These are phyloP conservation scores for Perca flavescens DNA, from an alignment of 2,113 vertebrate genomes.

Conservation along the genomic window DNA sequence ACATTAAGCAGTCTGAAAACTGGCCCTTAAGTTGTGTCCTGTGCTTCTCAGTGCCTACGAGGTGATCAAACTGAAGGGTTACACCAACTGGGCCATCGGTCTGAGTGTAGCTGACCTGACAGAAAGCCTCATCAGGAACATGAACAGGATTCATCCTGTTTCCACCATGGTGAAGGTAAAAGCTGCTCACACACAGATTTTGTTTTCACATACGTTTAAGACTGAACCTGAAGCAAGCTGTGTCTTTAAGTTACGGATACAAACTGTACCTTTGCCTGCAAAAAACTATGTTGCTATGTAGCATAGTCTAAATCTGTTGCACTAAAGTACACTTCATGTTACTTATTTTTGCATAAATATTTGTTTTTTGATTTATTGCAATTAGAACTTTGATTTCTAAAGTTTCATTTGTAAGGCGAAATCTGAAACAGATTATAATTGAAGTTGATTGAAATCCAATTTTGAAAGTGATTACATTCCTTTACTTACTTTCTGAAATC, in stretches of 20 bases:
- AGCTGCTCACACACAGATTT: background rate
- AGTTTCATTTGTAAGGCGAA: background rate
- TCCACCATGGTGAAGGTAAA: constrained; percentile 97
- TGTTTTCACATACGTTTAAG: background rate
- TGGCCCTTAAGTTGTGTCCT: background rate
- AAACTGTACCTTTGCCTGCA: no score
- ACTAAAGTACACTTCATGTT: no score
- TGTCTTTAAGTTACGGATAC: no score
- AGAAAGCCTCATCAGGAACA: constrained; percentile 93
- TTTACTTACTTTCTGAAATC: no score
- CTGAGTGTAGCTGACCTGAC: constrained; percentile 94
- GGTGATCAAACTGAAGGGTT: constrained; percentile 97
- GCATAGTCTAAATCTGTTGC: no score
- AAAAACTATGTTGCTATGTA: no score
- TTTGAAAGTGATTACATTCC: background rate
- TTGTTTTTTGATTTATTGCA: background rate
- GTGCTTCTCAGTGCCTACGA: constrained; percentile 91
- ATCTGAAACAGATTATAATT: background rate
- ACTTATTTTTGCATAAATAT: background rate
- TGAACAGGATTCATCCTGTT: constrained; percentile 92
- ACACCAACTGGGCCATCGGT: constrained; percentile 99
- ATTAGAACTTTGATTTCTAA: background rate
- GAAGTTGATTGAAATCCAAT: background rate
- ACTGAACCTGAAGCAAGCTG: background rate
- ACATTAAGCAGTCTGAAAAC: background rate